Conservation (phyloP, 2,888 invertebrate genomes). For the Atethmia centrago region DNA sequence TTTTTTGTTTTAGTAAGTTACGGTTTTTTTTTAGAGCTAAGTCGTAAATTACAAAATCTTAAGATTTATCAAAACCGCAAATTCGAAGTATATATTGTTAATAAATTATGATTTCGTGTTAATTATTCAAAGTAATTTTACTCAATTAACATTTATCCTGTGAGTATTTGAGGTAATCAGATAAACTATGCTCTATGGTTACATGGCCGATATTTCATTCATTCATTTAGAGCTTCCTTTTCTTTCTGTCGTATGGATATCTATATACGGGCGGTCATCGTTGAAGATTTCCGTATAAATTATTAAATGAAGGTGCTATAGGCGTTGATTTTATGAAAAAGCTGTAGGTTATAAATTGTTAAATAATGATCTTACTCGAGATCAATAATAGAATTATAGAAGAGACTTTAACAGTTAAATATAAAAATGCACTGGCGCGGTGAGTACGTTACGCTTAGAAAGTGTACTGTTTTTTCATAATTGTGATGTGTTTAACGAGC, state of each 20-base stretch:
- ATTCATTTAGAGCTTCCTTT: constrained; percentile 86
- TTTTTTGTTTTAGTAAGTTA: constrained; percentile 48
- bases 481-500: constrained; percentile 76
- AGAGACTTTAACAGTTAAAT: constrained; percentile 98
- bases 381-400: constrained; percentile 99
- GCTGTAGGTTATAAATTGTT: constrained; percentile 90
- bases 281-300: constrained; percentile 86
- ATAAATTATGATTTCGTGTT: not conserved
- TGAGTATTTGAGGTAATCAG: constrained; percentile 53
- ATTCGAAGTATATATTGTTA: not conserved
- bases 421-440: constrained; percentile 99
- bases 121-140: not conserved
- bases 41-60: not conserved
- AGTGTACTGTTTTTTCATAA: constrained; percentile 86
- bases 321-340: constrained; percentile 90
- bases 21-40: constrained; percentile 41
- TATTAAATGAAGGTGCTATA: constrained; percentile 91
- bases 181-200: constrained; percentile 75
- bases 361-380: constrained; percentile 98
- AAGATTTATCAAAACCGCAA: not conserved
- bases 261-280: constrained; percentile 87
- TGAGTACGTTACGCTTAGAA: constrained; percentile 93
- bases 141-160: not conserved
- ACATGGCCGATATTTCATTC: constrained; percentile 85
- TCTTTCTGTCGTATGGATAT: constrained; percentile 86